phyloP scores from a whole-genome alignment of 2,113 vertebrate species.

The Sminthopsis crassicaudata region DNA sequence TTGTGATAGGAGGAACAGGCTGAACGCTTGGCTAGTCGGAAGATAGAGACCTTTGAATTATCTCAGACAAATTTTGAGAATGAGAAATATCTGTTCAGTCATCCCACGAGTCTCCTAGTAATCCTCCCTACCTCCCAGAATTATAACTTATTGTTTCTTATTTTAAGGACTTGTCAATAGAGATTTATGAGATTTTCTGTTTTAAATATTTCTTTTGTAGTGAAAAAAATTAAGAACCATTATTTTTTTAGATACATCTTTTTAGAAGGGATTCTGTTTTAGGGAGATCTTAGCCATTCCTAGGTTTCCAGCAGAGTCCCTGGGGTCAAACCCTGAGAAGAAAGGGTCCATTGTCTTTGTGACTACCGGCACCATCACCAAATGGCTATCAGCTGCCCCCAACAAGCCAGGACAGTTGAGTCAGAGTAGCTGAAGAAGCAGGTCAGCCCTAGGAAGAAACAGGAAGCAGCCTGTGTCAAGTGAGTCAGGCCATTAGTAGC shows the following conservation, averaged over 20 bases:
- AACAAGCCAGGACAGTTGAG: not conserved
- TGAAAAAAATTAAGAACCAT: not conserved
- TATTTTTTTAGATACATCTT: not conserved
- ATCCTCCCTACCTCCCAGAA: not conserved
- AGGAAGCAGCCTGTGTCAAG: not conserved
- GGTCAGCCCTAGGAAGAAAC: not conserved
- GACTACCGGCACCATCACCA: not conserved
- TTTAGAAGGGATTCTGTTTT: not conserved
- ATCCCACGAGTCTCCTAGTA: not conserved
- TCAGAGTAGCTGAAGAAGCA: no score
- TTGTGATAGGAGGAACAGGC: not conserved
- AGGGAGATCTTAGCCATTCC: not conserved
- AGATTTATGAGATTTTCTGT: not conserved
- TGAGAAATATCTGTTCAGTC: not conserved
- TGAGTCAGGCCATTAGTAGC: not conserved
- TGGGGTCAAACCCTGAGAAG: not conserved
- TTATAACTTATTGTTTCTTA: not conserved
- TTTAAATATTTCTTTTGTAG: not conserved
- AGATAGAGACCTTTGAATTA: not conserved
- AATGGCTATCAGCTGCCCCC: not conserved
- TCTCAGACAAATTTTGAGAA: not conserved
- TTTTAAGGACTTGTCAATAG: not conserved
- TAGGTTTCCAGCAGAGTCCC: not conserved
- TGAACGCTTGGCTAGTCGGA: not conserved
- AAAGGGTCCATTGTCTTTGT: not conserved